Conservation (phyloP, 64 coral and sea anemone genomes). For the Actinia equina region DNA sequence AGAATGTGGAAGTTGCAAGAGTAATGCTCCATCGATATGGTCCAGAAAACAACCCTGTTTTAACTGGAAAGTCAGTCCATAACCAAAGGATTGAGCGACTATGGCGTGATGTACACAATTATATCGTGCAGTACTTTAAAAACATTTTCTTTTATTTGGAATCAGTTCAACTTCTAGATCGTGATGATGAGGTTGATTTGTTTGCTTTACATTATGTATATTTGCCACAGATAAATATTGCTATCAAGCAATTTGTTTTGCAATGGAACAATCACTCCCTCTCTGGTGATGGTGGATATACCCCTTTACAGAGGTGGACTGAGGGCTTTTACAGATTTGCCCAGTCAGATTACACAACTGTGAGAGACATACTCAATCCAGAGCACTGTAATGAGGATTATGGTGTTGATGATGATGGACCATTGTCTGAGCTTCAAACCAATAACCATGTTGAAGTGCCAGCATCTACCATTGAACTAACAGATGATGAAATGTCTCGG, state of each 20-base stretch:
- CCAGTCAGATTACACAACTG: slow-evolving; percentile 18
- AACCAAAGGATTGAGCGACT: slow-evolving; percentile 49
- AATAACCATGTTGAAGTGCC: slow-evolving; percentile 56
- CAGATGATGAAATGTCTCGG: slow-evolving; percentile 24
- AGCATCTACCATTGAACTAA: slow-evolving; percentile 23
- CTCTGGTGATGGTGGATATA: slow-evolving; percentile 3
- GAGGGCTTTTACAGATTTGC: slow-evolving; percentile 39
- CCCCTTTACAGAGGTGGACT: slow-evolving; percentile 43
- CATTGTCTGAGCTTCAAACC: slow-evolving; percentile 55
- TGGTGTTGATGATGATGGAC: slow-evolving; percentile 62
- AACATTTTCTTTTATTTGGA: slow-evolving; percentile 59
- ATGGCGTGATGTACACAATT: slow-evolving; percentile 50
- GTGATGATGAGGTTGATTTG: slow-evolving; percentile 34
- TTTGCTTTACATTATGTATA: slow-evolving; percentile 65
- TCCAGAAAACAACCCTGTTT: slow-evolving; percentile 34
- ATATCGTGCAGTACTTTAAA: slow-evolving; percentile 28
- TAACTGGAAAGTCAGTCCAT: slow-evolving; percentile 57
- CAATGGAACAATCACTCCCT: slow-evolving; percentile 69
- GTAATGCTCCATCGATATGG: slow-evolving; percentile 47
- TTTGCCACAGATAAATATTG: slow-evolving; percentile 34
- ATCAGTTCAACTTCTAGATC: slow-evolving; percentile 30
- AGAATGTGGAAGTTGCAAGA: slow-evolving; percentile 59
- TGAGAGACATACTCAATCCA: slow-evolving; percentile 39
- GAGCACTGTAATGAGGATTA: slow-evolving; percentile 17
- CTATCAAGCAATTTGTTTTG: slow-evolving; percentile 56